phyloP scores from a whole-genome alignment of 2,888 invertebrate genomes.

The Dryadula phaetusa region DNA sequence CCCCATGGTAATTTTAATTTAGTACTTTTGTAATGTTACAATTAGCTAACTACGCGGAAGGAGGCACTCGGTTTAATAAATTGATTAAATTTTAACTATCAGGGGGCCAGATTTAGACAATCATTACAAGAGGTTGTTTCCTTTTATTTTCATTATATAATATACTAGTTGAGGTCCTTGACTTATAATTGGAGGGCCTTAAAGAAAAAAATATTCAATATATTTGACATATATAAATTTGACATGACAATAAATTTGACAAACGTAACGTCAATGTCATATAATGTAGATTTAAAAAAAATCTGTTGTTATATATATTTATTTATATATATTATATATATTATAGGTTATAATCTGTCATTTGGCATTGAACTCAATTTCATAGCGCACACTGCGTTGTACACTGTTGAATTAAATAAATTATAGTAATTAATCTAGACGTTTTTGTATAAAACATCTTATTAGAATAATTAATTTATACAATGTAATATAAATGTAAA shows the following conservation, averaged over 20 bases:
- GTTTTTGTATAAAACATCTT: neutral
- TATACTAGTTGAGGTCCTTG: slow-evolving; percentile 23
- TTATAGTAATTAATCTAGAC: neutral
- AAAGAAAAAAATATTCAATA: slow-evolving; percentile 1
- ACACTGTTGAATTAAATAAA: neutral
- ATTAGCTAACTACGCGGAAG: slow-evolving; percentile 53
- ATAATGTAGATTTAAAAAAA: neutral
- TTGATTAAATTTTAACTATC: slow-evolving; percentile 51
- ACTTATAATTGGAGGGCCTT: slow-evolving; percentile 5
- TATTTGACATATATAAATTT: neutral
- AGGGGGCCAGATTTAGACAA: slow-evolving; percentile 55
- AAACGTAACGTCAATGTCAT: slow-evolving; percentile 7
- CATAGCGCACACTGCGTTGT: neutral
- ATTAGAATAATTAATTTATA: neutral
- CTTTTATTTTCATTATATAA: slow-evolving; percentile 46
- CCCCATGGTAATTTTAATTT: slow-evolving; percentile 45
- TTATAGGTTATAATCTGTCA: slow-evolving; percentile 14
- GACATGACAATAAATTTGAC: neutral
- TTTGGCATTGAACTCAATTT: neutral
- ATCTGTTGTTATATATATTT: neutral
- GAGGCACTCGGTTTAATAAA: slow-evolving; percentile 52
- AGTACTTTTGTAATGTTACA: slow-evolving; percentile 47
- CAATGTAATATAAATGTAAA: neutral
- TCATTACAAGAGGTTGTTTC: slow-evolving; percentile 57
- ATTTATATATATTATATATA: too few species aligned